Percentiles rank a stretch among this genome's conserved stretches.
Evolutionary conservation across 2,113 vertebrate species (phyloP).

Genomic region (Zingel zingel): DNA sequence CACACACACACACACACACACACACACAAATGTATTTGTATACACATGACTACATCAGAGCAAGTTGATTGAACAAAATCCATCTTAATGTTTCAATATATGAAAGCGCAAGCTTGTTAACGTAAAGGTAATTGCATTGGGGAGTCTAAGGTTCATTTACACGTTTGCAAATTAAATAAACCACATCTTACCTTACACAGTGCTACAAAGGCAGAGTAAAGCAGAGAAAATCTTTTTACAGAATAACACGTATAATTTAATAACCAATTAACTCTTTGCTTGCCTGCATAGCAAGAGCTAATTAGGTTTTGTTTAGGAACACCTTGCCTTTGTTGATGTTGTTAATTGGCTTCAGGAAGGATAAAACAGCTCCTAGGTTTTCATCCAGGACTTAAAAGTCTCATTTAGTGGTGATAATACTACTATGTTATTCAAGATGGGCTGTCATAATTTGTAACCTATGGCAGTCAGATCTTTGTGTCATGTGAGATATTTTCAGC

Average conservation of each 20-base stretch:
- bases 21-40: neutral
- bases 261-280: conserved; percentile 43
- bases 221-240: conserved; percentile 39
- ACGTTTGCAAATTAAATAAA: conserved; percentile 59
- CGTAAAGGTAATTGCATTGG: conserved; percentile 35
- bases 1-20: neutral
- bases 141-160: conserved; percentile 49
- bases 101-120: conserved; percentile 35
- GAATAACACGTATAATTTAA: conserved; percentile 24
- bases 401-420: neutral
- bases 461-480: neutral
- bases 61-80: conserved; percentile 29
- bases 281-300: conserved; percentile 25
- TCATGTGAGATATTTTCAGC: neutral
- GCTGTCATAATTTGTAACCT: conserved; percentile 15
- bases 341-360: conserved; percentile 36
- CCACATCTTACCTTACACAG: conserved; percentile 20
- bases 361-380: neutral
- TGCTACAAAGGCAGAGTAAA: neutral
- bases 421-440: neutral
- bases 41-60: conserved; percentile 29
- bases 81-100: conserved; percentile 31
- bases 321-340: conserved; percentile 29
- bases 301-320: conserved; percentile 45
- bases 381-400: neutral